phyloP scores from a whole-genome alignment of 2,888 invertebrate genomes.

The Cryptus viduatorius region DNA sequence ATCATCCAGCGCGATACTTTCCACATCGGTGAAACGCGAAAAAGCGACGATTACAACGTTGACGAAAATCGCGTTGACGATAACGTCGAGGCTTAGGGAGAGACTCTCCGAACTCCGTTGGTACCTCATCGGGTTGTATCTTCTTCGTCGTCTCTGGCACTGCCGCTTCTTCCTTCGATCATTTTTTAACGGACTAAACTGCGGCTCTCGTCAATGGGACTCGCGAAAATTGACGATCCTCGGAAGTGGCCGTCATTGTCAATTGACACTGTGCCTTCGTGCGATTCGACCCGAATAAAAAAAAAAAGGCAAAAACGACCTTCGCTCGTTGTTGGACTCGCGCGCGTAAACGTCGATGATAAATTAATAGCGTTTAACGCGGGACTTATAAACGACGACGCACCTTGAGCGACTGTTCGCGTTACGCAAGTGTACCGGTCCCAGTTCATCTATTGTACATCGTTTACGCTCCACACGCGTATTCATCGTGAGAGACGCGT shows the following conservation, averaged over 20 bases:
- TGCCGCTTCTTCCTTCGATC: not conserved
- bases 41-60: conserved; percentile 41
- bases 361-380: conserved; percentile 51
- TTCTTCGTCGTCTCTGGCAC: conserved; percentile 29
- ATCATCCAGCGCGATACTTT: conserved; percentile 58
- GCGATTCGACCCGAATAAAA: not conserved
- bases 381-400: conserved; percentile 44
- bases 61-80: conserved; percentile 45
- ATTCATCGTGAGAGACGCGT: conserved; percentile 47
- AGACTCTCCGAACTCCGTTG: conserved; percentile 49
- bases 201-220: not conserved
- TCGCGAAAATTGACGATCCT: conserved; percentile 8
- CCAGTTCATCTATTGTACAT: conserved; percentile 51
- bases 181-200: conserved; percentile 10
- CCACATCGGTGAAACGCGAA: conserved; percentile 54
- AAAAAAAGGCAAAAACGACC: conserved; percentile 21
- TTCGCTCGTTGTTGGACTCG: conserved; percentile 8
- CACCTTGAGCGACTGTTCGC: conserved; percentile 47
- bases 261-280: conserved; percentile 30
- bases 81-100: conserved; percentile 35
- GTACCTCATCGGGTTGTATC: conserved; percentile 62
- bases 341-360: conserved; percentile 7
- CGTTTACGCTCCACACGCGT: conserved; percentile 50
- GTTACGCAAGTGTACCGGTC: conserved; percentile 59
- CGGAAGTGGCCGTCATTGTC: conserved; percentile 40